Percentiles rank a stretch among this genome's conserved stretches.
phyloP scores from a whole-genome alignment of 2,113 vertebrate genomes.

The Lagopus leucura region DNA sequence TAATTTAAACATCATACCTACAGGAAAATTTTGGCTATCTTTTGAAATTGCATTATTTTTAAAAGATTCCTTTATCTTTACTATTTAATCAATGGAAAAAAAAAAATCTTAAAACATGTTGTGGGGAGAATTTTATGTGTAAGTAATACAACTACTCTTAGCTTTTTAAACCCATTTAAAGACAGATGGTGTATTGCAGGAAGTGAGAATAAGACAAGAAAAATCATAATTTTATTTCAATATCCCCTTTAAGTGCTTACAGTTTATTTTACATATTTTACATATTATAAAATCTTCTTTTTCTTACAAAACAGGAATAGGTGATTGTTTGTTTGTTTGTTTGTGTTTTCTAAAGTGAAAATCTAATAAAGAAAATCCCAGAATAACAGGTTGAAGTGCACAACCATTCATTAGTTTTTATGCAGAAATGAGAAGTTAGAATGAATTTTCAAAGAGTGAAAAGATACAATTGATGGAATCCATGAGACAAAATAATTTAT shows the following conservation, averaged over 20 bases:
- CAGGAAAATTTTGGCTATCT: neutral
- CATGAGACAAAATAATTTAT: neutral
- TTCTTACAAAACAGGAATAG: neutral
- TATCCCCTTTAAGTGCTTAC: neutral
- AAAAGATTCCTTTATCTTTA: neutral
- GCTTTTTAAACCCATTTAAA: neutral
- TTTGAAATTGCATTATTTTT: neutral
- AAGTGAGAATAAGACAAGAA: neutral
- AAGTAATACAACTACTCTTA: neutral
- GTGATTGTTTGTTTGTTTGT: neutral
- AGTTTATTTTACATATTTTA: neutral
- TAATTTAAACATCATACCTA: neutral
- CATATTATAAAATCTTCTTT: neutral
- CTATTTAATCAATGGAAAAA: neutral
- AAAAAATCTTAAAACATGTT: too few relatives aligned
- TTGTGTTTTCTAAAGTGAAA: neutral
- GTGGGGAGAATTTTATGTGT: too few relatives aligned
- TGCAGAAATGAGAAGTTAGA: neutral
- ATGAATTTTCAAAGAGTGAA: neutral
- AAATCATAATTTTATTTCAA: neutral
- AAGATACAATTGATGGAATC: neutral
- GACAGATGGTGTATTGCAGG: rapidly evolving
- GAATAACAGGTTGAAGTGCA: neutral
- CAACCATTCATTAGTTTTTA: neutral
- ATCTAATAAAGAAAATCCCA: neutral